Base-by-base conservation (phyloP, 2,888 invertebrate species). In the Petrophora chlorosata region DNA sequence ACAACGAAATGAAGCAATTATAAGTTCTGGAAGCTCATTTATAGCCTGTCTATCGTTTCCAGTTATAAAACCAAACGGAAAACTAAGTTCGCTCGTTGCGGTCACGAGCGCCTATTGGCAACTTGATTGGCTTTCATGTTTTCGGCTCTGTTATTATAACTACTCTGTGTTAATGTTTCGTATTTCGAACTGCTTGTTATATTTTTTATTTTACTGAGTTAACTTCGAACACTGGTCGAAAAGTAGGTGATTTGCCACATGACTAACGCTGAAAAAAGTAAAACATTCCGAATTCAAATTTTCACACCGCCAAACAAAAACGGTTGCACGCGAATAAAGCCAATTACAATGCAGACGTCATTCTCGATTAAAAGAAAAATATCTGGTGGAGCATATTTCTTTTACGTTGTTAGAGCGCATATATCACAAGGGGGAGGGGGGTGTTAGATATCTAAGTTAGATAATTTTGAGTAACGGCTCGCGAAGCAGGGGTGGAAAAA, bases 1-100 rank as follows among this genome's bases (percentile, higher is more conserved):
- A 77, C 77, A 79, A 78, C 79, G 79, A 82, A 88, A 89, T 87
- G 82, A 86, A 87, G 87, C 88, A 88, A 88, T 89, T 89, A 88
- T 85, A 89, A 88, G 86, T 89, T 88, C 73, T 36, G 76, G 79
- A 78, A 80, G 75, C 79, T 84, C 85, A 84, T 87, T 87, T 87
- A 89, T 89, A 82, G 82, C 84, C 75, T 82, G 85, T 84, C 86
- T 86, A 86, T 88, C 84, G 85, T 74, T 76, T 40, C 66, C 73
- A 72, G 80, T 82, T 80, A 81, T 85, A 86, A 84, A 85, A 86
- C 78, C 69, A 73, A 80, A 85, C 74, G 73, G 79, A 73, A 79
- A 82, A 81, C 79, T 82, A 77, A 81, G 80, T 83, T 69, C 3
- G 68, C 71, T 73, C 65, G 74, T 76, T 77, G 76, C 67, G 77